Percentiles rank a stretch among this genome's conserved stretches.
Evolutionary conservation across 2,797 vertebrate species (phyloP).

Genomic region (Sebastes vulpes): DNA sequence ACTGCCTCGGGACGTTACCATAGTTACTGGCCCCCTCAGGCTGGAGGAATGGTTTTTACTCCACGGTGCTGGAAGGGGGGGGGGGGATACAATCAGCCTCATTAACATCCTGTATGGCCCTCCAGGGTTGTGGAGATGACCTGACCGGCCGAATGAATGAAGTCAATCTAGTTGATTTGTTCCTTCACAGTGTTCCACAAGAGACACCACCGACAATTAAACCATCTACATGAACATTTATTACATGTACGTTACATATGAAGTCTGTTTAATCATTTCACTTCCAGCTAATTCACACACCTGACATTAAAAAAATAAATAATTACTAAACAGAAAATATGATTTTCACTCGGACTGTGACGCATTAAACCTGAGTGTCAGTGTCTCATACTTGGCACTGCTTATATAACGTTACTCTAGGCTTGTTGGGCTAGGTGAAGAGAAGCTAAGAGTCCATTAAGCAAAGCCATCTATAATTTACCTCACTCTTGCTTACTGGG

Average conservation of each 20-base stretch:
- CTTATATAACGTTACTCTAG: conserved; percentile 64
- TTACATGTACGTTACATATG: conserved; percentile 38
- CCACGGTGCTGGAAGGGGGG: conserved; percentile 53
- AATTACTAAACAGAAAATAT: conserved; percentile 22
- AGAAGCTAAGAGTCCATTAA: conserved; percentile 80
- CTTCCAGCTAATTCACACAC: conserved; percentile 32
- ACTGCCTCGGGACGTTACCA: conserved; percentile 83
- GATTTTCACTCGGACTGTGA: conserved; percentile 3
- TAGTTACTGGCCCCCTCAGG: conserved; percentile 75
- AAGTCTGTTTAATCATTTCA: conserved; percentile 50
- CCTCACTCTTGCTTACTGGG: conserved; percentile 77
- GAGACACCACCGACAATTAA: conserved; percentile 42
- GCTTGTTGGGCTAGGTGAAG: conserved; percentile 59
- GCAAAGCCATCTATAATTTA: conserved; percentile 83
- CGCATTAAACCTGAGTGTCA: conserved; percentile 30
- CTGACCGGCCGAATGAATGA: conserved; percentile 57
- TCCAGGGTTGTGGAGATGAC: conserved; percentile 70
- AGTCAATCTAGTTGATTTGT: conserved; percentile 75
- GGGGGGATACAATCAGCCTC: conserved; percentile 73
- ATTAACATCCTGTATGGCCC: conserved; percentile 78
- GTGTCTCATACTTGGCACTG: conserved; percentile 21
- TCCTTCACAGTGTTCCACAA: conserved; percentile 47
- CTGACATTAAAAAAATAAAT: not conserved
- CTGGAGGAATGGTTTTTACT: conserved; percentile 65
- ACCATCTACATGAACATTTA: conserved; percentile 38